These are phyloP conservation scores for Diacarnus erythraeanus DNA, from an alignment of 37 sponge, comb jelly and placozoan species.

Conservation along the genomic window DNA sequence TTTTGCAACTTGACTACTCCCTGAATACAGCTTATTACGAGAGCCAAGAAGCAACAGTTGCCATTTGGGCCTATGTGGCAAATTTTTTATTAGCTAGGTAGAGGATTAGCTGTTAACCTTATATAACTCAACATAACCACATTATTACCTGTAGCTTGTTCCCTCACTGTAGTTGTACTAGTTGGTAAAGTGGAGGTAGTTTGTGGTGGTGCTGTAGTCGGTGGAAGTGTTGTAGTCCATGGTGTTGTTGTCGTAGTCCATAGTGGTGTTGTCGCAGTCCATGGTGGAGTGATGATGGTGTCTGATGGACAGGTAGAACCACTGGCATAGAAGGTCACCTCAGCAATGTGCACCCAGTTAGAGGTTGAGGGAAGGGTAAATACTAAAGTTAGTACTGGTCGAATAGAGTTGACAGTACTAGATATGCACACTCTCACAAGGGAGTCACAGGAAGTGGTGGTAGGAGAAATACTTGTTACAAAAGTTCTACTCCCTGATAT, in stretches of 20 bases:
- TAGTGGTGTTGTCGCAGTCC: neutral
- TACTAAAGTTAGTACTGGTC: neutral
- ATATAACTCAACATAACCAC: too few relatives aligned
- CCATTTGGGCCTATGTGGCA: too few relatives aligned
- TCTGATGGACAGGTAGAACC: neutral
- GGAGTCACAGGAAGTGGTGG: neutral
- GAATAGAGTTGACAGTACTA: neutral
- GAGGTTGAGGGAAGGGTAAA: neutral
- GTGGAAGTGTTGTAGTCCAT: neutral
- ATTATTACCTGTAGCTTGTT: too few relatives aligned
- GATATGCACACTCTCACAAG: neutral
- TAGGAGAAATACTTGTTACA: neutral
- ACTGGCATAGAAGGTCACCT: neutral
- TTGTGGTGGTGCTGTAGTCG: neutral
- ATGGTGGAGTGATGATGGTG: neutral
- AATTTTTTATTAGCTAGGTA: too few relatives aligned
- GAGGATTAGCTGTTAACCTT: too few relatives aligned
- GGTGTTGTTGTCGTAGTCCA: neutral
- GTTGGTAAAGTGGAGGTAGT: neutral
- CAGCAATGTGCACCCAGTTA: neutral
- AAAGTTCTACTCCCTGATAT: too few relatives aligned
- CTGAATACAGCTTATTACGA: too few relatives aligned
- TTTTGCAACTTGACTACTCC: too few relatives aligned
- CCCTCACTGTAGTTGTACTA: too few relatives aligned
- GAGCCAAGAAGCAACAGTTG: too few relatives aligned